Base-by-base conservation (phyloP, 1,140 invertebrate genomes). In the Plodia interpunctella region DNA sequence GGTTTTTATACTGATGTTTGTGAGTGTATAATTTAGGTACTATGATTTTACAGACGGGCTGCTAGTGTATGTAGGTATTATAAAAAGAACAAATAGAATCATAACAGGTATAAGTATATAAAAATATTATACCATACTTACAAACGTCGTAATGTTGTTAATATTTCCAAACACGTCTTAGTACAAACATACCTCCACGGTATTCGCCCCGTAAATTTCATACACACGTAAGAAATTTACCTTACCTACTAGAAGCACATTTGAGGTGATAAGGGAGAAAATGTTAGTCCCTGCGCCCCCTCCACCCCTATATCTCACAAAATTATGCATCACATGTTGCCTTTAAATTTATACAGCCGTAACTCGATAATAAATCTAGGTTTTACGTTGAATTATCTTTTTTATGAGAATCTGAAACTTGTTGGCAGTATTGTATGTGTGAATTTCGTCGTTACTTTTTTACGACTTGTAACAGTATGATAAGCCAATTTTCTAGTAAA, bases 281-380 rank as follows among this genome's bases (percentile, higher is more conserved):
- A 49, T 54, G 38, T 57, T 44, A 13, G 55, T 20, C 20, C 20
- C 51, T 44, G n/a, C 8, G 20, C 51, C 51, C 51, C 25, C 21
- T 5, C 11, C 21, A 25, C n/a, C 51, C 13, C 21, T 10, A 25
- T 53, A 53, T 53, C 51, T 53, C 55, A 18, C 13, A 57, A 18
- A 51, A 57, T 57, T 57, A 57, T 57, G 56, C 56, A 57, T 44
- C 56, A 57, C 56, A 49, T 57, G 56, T 11, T 51, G 25, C 56
- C 49, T 28, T 17, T 25, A 57, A 44, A 57, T 57, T 57, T 57
- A 57, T 51, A 28, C 21, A 50, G 18, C 21, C 21, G 44, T 50
- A 51, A 51, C 56, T 18, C 20, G 56, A 57, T 57, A 51, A 57
- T 51, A 57, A 57, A 57, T 55, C 53, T 53, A 25, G 21, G 51